These are phyloP conservation scores for Sebastes itinus DNA, from an alignment of 2,797 vertebrate species.

Conservation along the genomic window DNA sequence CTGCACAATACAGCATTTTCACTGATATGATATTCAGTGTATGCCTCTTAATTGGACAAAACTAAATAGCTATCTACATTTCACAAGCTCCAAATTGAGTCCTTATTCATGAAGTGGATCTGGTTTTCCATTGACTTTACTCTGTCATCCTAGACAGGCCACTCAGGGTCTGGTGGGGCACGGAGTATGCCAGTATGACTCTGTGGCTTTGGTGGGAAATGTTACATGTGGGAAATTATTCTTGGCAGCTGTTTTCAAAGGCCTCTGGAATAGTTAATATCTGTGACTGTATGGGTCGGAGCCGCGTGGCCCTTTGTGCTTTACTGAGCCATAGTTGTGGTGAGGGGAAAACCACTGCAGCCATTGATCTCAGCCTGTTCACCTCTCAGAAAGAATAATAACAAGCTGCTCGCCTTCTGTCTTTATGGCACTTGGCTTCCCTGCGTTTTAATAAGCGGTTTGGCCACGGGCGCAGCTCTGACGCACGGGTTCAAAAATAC, in stretches of 20 bases:
- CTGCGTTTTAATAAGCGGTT: conserved; percentile 83
- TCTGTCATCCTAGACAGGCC: conserved; percentile 38
- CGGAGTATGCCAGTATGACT: conserved; percentile 56
- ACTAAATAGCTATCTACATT: not conserved
- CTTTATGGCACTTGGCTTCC: conserved; percentile 84
- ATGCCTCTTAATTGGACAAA: conserved; percentile 7
- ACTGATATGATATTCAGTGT: not conserved
- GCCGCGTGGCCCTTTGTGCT: conserved; percentile 69
- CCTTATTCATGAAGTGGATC: conserved; percentile 15
- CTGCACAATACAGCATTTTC: not conserved
- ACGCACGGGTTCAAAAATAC: conserved; percentile 79
- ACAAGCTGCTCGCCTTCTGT: conserved; percentile 81
- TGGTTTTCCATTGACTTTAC: conserved; percentile 48
- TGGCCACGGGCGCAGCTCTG: conserved; percentile 73
- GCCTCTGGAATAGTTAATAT: conserved; percentile 77
- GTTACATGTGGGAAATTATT: conserved; percentile 87
- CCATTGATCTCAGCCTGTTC: conserved; percentile 85
- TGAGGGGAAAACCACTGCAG: conserved; percentile 69
- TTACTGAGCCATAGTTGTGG: conserved; percentile 82
- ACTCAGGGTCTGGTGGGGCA: conserved; percentile 45
- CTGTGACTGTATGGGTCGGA: conserved; percentile 71
- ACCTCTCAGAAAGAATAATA: conserved; percentile 85
- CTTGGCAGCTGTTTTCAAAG: conserved; percentile 82
- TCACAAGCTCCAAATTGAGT: conserved; percentile 7
- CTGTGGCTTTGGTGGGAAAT: conserved; percentile 81